A percentile compares a stretch with the other conserved stretches of the same genome.
Conservation (phyloP, 2,797 vertebrate genomes). For the Chlorospingus semifuscus region DNA sequence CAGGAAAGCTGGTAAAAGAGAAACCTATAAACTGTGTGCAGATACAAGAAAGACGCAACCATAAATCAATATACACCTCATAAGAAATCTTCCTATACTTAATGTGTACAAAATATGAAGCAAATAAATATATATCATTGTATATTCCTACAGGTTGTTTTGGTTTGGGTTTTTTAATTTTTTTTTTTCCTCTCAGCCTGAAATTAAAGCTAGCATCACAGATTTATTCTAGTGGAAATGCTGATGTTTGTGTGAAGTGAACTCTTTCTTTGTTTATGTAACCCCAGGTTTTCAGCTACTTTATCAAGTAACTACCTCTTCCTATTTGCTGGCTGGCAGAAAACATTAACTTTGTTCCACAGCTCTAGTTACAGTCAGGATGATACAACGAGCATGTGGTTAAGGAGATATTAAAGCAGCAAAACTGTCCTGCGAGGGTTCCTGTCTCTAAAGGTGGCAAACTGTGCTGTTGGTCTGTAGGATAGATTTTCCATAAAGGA, state of each 20-base stretch:
- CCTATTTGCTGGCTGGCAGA: constrained; percentile 33
- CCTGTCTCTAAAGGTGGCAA: constrained; percentile 40
- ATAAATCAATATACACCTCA: constrained; percentile 42
- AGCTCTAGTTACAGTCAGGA: constrained; percentile 30
- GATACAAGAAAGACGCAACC: not conserved
- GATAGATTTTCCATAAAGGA: not conserved
- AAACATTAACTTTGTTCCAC: constrained; percentile 44
- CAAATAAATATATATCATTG: constrained; percentile 32
- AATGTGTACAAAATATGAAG: constrained; percentile 29
- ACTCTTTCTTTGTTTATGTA: constrained; percentile 46
- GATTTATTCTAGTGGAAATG: constrained; percentile 34
- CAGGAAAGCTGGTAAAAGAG: constrained; percentile 36
- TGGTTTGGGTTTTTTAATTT: not conserved
- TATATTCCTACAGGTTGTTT: not conserved
- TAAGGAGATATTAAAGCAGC: not conserved
- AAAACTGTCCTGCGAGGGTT: constrained; percentile 22
- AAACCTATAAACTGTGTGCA: constrained; percentile 5
- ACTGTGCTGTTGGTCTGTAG: not conserved
- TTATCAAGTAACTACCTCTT: constrained; percentile 52
- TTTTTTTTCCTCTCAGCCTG: not conserved
- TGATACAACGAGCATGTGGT: constrained; percentile 20
- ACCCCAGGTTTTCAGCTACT: constrained; percentile 52
- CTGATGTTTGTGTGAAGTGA: constrained; percentile 44
- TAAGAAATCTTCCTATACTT: constrained; percentile 28
- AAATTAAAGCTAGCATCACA: constrained; percentile 24